Evolutionary conservation across 1,140 invertebrate genomes (phyloP), one percentile per base, ranked within the genome.

Genomic region (Meloidogyne chitwoodi): DNA sequence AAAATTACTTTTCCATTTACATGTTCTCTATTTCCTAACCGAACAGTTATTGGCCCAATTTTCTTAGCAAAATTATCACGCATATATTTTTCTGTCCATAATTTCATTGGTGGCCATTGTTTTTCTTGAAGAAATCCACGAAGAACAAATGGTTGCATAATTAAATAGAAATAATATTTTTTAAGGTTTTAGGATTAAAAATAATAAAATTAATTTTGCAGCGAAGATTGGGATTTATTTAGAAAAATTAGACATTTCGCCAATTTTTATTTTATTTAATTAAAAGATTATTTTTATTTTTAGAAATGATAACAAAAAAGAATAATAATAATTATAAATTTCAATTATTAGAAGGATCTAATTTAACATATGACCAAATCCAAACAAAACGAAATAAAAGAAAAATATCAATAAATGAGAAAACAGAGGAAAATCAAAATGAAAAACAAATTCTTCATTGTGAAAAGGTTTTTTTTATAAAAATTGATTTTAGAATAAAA

Each of bases 101-200:
- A 26, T n/a, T 61, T 14, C 31, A 77, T 65, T 5, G 68, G 68
- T 11, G 24, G 26, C 41, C 68, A 77, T 26, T 69, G 48, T 22
- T 61, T 72, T 61, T 72, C 44, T n/a, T 61, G 19, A n/a, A 62
- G 41, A 41, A 41, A 71, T 31, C 31, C 31, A 16, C 68, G 75
- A 34, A 77, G 56, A 27, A 77, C 68, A 71, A 77, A 77, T 41
- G 75, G 75, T 12, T 74, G 11, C 56, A 77, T 48, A n/a, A n/a
- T n/a, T n/a, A n/a, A n/a, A n/a, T n/a, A n/a, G n/a, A n/a, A n/a
- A n/a, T n/a, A n/a, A n/a, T n/a, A n/a, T n/a, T n/a, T n/a, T n/a
- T n/a, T n/a, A n/a, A n/a, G n/a, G n/a, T n/a, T n/a, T n/a, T n/a
- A n/a, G n/a, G n/a, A n/a, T n/a, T n/a, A n/a, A n/a, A n/a, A n/a